A percentile compares a stretch with the other conserved stretches of the same genome.
These are phyloP conservation scores for Petaurus breviceps DNA, from an alignment of 2,113 vertebrate genomes.

Conservation along the genomic window DNA sequence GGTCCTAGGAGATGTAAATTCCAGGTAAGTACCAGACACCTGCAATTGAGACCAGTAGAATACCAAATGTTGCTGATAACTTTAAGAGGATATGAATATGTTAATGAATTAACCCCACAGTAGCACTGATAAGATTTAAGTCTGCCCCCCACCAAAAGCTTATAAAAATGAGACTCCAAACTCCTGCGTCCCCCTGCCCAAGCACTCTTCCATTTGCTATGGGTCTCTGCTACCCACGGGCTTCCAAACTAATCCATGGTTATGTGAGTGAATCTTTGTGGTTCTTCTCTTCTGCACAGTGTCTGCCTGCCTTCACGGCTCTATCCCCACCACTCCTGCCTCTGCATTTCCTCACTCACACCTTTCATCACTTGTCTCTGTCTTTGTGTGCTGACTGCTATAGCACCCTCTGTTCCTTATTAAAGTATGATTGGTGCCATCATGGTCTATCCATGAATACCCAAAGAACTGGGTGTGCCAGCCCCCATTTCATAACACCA, in stretches of 20 bases:
- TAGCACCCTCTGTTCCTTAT: too few species aligned
- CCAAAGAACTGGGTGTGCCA: too few species aligned
- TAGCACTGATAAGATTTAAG: not conserved
- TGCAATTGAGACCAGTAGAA: not conserved
- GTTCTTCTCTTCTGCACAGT: too few species aligned
- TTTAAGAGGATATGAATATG: not conserved
- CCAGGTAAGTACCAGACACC: not conserved
- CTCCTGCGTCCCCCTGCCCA: not conserved
- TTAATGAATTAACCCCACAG: not conserved
- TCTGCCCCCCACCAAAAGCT: too few species aligned
- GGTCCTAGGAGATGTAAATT: not conserved
- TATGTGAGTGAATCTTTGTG: not conserved
- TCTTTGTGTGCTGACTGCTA: too few species aligned
- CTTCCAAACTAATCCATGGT: not conserved
- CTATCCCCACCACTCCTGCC: too few species aligned
- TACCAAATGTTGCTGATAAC: not conserved
- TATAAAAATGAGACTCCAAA: not conserved
- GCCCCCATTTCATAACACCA: too few species aligned
- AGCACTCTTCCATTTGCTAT: not conserved
- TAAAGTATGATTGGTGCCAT: too few species aligned
- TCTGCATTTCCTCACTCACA: too few species aligned
- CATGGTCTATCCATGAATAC: too few species aligned
- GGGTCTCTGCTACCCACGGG: not conserved
- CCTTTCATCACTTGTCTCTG: too few species aligned
- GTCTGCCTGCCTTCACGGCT: too few species aligned